These are phyloP conservation scores for Drosophila miranda DNA, from an alignment of 1,140 invertebrate species.

Conservation along the genomic window DNA sequence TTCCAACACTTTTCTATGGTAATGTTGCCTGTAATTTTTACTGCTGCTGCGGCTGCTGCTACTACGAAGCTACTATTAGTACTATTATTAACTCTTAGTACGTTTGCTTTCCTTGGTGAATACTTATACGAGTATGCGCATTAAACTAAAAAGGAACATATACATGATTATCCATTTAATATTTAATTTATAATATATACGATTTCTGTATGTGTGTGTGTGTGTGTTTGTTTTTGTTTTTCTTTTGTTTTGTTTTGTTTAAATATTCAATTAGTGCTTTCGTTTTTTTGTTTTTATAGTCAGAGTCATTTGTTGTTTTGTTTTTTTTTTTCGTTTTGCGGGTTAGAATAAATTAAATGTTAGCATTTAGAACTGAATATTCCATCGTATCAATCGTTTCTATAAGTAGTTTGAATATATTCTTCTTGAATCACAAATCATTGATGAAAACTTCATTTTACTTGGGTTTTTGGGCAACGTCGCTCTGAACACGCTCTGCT, in stretches of 20 bases:
- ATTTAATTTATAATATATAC: slow-evolving; percentile 63
- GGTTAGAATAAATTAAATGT: slow-evolving; percentile 66
- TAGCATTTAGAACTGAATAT: slow-evolving; percentile 71
- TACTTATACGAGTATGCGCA: slow-evolving; percentile 56
- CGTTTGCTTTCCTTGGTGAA: slow-evolving; percentile 42
- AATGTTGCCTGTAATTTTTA: slow-evolving; percentile 7
- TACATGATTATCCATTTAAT: slow-evolving; percentile 75
- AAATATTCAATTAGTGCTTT: slow-evolving; percentile 64
- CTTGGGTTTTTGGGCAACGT: slow-evolving; percentile 74
- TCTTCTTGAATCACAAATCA: slow-evolving; percentile 77
- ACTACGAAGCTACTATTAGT: slow-evolving; percentile 72
- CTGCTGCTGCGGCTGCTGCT: slow-evolving; percentile 32
- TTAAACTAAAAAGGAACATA: slow-evolving; percentile 82
- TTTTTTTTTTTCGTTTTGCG: slow-evolving; percentile 51
- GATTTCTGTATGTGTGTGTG: slow-evolving; percentile 21
- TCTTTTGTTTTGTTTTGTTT: slow-evolving; percentile 40
- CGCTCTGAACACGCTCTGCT: slow-evolving; percentile 78
- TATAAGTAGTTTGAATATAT: slow-evolving; percentile 70
- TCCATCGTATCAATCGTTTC: slow-evolving; percentile 19
- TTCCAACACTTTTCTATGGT: slow-evolving; percentile 33
- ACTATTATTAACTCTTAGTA: slow-evolving; percentile 61
- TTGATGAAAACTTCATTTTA: slow-evolving; percentile 80
- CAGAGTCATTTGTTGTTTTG: slow-evolving; percentile 69
- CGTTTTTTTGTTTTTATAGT: slow-evolving; percentile 55
- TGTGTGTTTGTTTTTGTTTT: slow-evolving; percentile 32